Evolutionary conservation across 1,140 invertebrate species (phyloP).

Genomic region (Bicyclus anynana): DNA sequence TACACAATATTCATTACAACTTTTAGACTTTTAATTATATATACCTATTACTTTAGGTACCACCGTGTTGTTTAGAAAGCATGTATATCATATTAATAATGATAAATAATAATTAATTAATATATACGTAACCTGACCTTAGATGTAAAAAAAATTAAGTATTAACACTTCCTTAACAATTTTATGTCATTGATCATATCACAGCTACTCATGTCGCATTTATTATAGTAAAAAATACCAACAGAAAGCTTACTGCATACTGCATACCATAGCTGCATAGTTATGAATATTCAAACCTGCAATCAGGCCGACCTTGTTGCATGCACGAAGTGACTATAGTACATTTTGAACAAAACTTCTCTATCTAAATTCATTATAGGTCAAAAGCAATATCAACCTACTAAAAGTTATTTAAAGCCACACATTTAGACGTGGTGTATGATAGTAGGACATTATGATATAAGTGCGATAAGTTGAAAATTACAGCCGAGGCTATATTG

Average conservation of each 20-base stretch:
- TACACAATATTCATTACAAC: no score
- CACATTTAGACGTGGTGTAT: no score
- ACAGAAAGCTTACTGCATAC: not conserved
- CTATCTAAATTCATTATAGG: not conserved
- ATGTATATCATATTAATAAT: no score
- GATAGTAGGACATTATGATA: no score
- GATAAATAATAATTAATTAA: no score
- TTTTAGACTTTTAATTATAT: no score
- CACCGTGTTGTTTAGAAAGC: no score
- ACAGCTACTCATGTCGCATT: not conserved
- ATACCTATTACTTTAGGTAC: no score
- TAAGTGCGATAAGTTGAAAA: no score
- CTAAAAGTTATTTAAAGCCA: not conserved
- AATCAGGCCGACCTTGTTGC: constrained; percentile 7
- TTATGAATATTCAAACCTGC: constrained; percentile 6
- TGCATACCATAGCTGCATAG: constrained; percentile 1
- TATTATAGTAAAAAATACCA: constrained; percentile 1
- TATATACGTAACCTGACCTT: no score
- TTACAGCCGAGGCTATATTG: no score
- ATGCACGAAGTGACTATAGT: constrained; percentile 2
- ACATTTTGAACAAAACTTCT: not conserved
- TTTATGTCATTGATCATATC: not conserved
- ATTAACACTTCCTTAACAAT: not conserved
- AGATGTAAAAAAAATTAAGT: not conserved
- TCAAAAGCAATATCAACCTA: not conserved